Evolutionary conservation across 1,140 invertebrate species (phyloP).

Genomic region (Pararge aegeria): DNA sequence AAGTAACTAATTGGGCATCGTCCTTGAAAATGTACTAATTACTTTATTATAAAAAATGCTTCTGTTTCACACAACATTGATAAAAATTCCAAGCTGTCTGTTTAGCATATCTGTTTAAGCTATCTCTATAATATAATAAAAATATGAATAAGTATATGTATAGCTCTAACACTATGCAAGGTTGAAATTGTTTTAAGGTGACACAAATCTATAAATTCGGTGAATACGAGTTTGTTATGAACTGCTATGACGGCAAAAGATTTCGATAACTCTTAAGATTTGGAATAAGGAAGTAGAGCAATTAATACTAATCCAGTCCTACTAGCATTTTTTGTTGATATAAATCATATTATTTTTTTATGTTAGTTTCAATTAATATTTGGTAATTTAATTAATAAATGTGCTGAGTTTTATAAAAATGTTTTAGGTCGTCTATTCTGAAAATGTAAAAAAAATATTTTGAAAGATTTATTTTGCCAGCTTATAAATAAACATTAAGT

Average conservation of each 20-base stretch:
- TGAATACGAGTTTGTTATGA: slow-evolving; percentile 25
- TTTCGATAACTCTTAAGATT: neutral
- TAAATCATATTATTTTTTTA: neutral
- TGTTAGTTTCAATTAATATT: neutral
- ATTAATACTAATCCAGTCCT: neutral
- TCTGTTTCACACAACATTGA: slow-evolving; percentile 16
- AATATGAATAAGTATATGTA: no score
- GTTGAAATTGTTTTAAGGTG: slow-evolving; percentile 45
- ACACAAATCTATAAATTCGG: slow-evolving; percentile 45
- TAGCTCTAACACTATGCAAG: slow-evolving; percentile 41
- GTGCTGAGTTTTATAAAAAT: neutral
- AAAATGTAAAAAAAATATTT: no score
- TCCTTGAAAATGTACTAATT: slow-evolving; percentile 16
- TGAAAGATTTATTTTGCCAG: no score
- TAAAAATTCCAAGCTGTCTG: slow-evolving; percentile 30
- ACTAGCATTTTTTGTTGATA: neutral
- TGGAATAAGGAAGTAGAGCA: slow-evolving; percentile 6
- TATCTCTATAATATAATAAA: no score
- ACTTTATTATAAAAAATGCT: slow-evolving; percentile 15
- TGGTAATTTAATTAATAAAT: neutral
- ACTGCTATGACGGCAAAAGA: slow-evolving; percentile 1
- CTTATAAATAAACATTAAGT: no score
- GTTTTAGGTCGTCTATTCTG: no score
- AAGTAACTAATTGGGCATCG: slow-evolving; percentile 13
- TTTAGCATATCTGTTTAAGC: slow-evolving; percentile 36